Percentiles rank a stretch among this genome's conserved stretches.
Evolutionary conservation across 2,797 vertebrate genomes (phyloP).

Genomic region (Oryzias dopingdopingensis): DNA sequence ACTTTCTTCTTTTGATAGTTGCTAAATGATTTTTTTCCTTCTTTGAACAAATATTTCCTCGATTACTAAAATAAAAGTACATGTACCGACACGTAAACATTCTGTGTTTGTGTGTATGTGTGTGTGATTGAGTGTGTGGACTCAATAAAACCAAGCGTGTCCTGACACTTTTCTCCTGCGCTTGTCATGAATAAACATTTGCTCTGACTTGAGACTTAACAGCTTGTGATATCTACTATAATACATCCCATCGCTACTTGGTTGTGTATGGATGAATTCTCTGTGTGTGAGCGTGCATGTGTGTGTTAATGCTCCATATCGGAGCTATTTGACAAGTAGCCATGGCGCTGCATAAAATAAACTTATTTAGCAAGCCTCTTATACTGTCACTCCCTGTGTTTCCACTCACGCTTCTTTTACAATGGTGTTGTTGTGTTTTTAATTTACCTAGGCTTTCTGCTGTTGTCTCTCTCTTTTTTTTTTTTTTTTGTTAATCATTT

Average conservation of each 20-base stretch:
- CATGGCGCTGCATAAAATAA: slow-evolving; percentile 55
- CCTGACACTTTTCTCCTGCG: slow-evolving; percentile 37
- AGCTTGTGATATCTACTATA: slow-evolving; percentile 52
- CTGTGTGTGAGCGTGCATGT: slow-evolving; percentile 23
- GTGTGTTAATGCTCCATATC: slow-evolving; percentile 43
- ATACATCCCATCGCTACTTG: slow-evolving; percentile 35
- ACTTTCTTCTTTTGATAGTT: too few relatives aligned
- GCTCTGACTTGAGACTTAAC: slow-evolving; percentile 47
- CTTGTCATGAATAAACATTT: slow-evolving; percentile 63
- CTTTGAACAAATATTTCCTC: too few relatives aligned
- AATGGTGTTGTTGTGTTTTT: slow-evolving; percentile 27
- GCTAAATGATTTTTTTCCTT: too few relatives aligned
- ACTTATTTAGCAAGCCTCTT: slow-evolving; percentile 45
- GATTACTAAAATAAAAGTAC: not conserved
- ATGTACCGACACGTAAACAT: not conserved
- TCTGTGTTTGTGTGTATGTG: too few relatives aligned
- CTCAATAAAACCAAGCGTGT: slow-evolving; percentile 19
- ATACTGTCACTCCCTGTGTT: slow-evolving; percentile 30
- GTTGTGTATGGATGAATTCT: slow-evolving; percentile 12
- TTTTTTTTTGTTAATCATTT: not conserved
- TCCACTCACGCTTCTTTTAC: slow-evolving; percentile 30
- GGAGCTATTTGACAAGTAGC: slow-evolving; percentile 45
- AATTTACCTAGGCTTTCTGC: slow-evolving; percentile 3
- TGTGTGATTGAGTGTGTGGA: too few relatives aligned
- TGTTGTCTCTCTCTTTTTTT: slow-evolving; percentile 10